Base-by-base conservation (phyloP, 2,113 vertebrate species). In the Tauraco erythrolophus region DNA sequence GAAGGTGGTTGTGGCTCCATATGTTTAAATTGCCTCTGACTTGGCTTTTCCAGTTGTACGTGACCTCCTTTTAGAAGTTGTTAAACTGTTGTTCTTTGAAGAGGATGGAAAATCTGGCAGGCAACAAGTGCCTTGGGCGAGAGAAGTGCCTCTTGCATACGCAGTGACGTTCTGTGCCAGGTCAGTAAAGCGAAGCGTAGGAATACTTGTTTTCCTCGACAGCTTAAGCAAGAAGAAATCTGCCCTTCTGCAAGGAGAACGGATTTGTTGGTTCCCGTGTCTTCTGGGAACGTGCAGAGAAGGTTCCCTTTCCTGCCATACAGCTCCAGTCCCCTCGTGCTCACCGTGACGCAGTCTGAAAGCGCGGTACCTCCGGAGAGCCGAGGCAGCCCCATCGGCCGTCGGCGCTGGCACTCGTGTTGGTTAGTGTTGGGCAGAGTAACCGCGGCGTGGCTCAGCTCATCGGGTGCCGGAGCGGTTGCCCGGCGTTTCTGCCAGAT, bases 251-350 rank as follows among this genome's bases (percentile, higher is more conserved):
- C 33, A 19, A 65, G 22, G 51, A 30, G 76, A 37, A 8, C 25
- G 7, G 37, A 21, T 66, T 56, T 61, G 8, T 45, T 37, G 17
- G 28, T 45, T 30, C 28, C 58, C 8, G 0, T 2, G 8, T 14
- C n/a, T 53, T 54, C 43, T 39, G 33, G 54, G 60, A 66, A 37
- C 0, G 19, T 19, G 60, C 10, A 8, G 39, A 62, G 61, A 57
- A 27, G 41, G 48, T 50, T 88, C 19, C 24, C 12, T 41, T 37
- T 66, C 23, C 41, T 71, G 30, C 37, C 10, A 1, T 4, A 15
- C 0, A 4, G n/a, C 48, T 79, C 54, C 16, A 9, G 65, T 22
- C 2, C 0, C 51, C 25, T 43, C 2, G 2, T 39, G 24, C 19
- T 31, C 12, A 1, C 27, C 7, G 3, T 16, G 4, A 2, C 4